These are phyloP conservation scores for Bungarus multicinctus DNA, from an alignment of 2,113 vertebrate genomes.

Conservation along the genomic window DNA sequence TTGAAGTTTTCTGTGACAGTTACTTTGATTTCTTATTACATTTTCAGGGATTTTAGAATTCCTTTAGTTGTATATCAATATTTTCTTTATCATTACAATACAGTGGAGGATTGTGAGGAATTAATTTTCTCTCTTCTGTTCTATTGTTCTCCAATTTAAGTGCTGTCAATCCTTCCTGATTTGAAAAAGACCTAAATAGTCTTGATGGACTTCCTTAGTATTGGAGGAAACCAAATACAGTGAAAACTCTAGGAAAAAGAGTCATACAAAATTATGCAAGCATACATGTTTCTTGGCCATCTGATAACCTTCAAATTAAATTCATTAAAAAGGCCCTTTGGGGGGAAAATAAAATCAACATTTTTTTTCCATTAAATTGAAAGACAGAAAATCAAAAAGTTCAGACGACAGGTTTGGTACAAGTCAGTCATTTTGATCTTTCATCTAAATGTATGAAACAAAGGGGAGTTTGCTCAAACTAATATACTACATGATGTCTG, in stretches of 20 bases:
- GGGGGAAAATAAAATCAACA: neutral
- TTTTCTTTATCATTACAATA: neutral
- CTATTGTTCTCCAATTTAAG: neutral
- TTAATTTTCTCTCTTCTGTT: neutral
- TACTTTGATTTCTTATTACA: neutral
- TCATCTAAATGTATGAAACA: neutral
- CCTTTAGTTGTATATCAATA: neutral
- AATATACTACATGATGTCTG: neutral
- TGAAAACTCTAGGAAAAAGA: neutral
- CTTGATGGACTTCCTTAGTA: neutral
- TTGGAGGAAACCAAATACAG: neutral
- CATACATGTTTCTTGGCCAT: neutral
- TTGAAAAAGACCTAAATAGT: neutral
- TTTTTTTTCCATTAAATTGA: neutral
- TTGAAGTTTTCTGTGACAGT: neutral
- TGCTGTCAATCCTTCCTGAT: neutral
- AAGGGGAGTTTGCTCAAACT: neutral
- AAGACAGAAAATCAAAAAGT: neutral
- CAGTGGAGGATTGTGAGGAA: neutral
- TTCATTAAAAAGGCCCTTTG: neutral
- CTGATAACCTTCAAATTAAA: neutral
- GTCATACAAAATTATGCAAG: neutral
- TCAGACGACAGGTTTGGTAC: neutral
- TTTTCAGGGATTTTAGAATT: neutral
- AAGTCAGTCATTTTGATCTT: neutral